These are phyloP conservation scores for Drosophila tristis DNA, from an alignment of 1,140 invertebrate species.

Conservation along the genomic window DNA sequence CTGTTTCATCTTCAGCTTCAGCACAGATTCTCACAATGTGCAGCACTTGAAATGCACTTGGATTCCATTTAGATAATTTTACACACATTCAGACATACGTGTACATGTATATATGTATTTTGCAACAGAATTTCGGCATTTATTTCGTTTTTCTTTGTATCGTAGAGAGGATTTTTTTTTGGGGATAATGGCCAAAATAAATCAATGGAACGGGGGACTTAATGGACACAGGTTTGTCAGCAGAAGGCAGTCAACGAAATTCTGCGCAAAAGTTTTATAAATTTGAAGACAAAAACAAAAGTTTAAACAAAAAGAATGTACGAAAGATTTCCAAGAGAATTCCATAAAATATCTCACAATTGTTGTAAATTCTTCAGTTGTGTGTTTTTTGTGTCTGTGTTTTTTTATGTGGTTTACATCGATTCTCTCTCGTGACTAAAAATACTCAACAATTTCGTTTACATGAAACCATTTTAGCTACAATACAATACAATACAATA, in stretches of 20 bases:
- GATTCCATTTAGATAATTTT: slow-evolving; percentile 35
- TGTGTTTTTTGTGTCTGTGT: slow-evolving; percentile 11
- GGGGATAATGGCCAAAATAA: slow-evolving; percentile 5
- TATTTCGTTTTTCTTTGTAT: background rate
- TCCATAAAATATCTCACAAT: slow-evolving; percentile 25
- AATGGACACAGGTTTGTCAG: slow-evolving; percentile 65
- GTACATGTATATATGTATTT: slow-evolving; percentile 33
- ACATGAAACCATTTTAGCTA: slow-evolving; percentile 81
- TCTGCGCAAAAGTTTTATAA: slow-evolving; percentile 29
- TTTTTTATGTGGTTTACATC: slow-evolving; percentile 24
- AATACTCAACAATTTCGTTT: slow-evolving; percentile 81
- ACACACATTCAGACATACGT: slow-evolving; percentile 28
- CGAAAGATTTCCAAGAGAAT: slow-evolving; percentile 2
- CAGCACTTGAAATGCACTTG: slow-evolving; percentile 31
- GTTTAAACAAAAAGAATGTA: background rate
- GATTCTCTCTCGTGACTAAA: slow-evolving; percentile 60
- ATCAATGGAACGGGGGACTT: slow-evolving; percentile 3
- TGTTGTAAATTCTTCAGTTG: slow-evolving; percentile 44
- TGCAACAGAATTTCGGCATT: slow-evolving; percentile 59
- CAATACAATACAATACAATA: slow-evolving; percentile 43
- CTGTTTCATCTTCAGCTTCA: slow-evolving; percentile 23
- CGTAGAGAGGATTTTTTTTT: background rate
- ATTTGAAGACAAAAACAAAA: slow-evolving; percentile 21
- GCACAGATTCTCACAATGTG: slow-evolving; percentile 51
- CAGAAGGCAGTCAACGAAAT: slow-evolving; percentile 66